Base-by-base conservation (phyloP, 2,113 vertebrate species). In the Megaleporinus macrocephalus region DNA sequence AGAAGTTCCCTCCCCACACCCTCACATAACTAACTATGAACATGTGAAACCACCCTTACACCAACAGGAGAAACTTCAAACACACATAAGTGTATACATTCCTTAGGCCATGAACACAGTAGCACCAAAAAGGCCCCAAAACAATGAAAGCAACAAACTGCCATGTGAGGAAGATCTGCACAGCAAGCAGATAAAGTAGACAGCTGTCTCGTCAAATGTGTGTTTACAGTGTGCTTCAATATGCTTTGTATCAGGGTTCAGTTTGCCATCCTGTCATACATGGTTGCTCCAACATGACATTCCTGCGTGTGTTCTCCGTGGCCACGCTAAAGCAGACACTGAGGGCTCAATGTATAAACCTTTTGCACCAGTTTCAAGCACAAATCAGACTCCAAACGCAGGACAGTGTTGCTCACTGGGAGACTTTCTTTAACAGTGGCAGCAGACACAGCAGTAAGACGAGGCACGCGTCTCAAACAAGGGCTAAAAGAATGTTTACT, bases 1-100 rank as follows among this genome's bases (percentile, higher is more conserved):
- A 78, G 27, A 10, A 36, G 12, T 80, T 72, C 68, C 33, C 70
- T 79, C 44, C 18, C 36, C 36, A 49, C 33, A 72, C 5, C 66
- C 22, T 68, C 20, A 10, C 6, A n/a, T n/a, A n/a, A n/a, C 12
- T 44, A 70, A 44, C 10, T 4, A 1, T 13, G 6, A 20, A n/a
- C n/a, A 12, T 16, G 4, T n/a, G 13, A 69, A 69, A 70, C 33
- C 66, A 44, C 57, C 22, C 20, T 59, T 22, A 36, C 20, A 15
- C 36, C 12, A 70, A 44, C 22, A 70, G 18, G 18, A 36, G 65
- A n/a, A 0, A 41, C 41, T 22, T 68, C 30, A 20, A n/a, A 44
- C 30, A 36, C 13, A 2, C 16, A 36, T 70, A 70, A 70, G 29
- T 36, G 0, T 15, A 26, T 12, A 24, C 10, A n/a, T 44, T 41